Base-by-base conservation (phyloP, 1,140 invertebrate genomes). In the Epicauta chinensis region DNA sequence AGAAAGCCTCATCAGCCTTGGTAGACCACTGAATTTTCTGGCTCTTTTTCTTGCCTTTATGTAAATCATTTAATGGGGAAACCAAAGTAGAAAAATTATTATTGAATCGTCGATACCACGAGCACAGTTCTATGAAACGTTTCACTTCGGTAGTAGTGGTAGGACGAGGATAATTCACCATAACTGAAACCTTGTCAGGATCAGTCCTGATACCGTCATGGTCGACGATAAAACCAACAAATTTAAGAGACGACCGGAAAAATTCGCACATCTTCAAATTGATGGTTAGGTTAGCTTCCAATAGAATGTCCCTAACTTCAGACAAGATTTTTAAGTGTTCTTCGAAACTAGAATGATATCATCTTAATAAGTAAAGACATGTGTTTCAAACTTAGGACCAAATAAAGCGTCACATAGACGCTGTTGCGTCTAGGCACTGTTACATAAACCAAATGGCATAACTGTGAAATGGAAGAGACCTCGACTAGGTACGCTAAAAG, bases 361-460 rank as follows among this genome's bases (percentile, higher is more conserved):
- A 43, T 73, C 68, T 1, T 67, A 37, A 40, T 68, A 68, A 2
- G 50, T 51, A 40, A 63, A 67, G 2, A 61, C 62, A 35, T 59
- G 30, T 9, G 49, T 61, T 16, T 61, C 66, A 9, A 63, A 56
- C 38, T 66, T 61, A 0, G 66, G 61, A 2, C 64, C 63, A 15
- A 69, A 66, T 5, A 73, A 6, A 1, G 36, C 6, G 42, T 75
- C 68, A 23, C 75, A 58, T 0, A 74, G 53, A 3, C 69, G 59
- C 31, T 73, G 65, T 39, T 74, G 70, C 0, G 69, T 70, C 1
- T 67, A 62, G 0, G 70, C 63, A 5, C 57, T 55, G 51, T 73
- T 72, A 3, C 53, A 56, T 2, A 74, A 52, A 4, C 68, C 69
- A 53, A 70, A 68, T 1, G 70, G 67, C 49, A 74, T 65, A 0